phyloP scores from a whole-genome alignment of 1,140 invertebrate genomes.

The Drosophila kurseongensis region DNA sequence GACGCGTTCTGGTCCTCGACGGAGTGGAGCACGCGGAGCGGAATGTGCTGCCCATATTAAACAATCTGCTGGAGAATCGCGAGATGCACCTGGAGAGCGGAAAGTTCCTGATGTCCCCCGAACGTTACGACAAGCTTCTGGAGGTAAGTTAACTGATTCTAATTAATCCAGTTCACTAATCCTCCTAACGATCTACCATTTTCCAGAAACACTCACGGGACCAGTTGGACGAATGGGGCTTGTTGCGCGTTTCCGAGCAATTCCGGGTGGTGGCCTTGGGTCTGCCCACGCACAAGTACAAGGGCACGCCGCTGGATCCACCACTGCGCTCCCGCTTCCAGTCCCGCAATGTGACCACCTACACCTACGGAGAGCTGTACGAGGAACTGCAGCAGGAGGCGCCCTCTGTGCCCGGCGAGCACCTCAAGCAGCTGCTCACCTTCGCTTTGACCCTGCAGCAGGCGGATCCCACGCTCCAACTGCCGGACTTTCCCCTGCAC shows the following conservation, averaged over 20 bases:
- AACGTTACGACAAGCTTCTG: slow-evolving; percentile 95
- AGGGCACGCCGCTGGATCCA: slow-evolving; percentile 97
- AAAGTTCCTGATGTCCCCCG: slow-evolving; percentile 94
- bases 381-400: slow-evolving; percentile 85
- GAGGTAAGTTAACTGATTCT: slow-evolving; percentile 86
- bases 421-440: slow-evolving; percentile 90
- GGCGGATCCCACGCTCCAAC: slow-evolving; percentile 88
- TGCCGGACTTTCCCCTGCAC: slow-evolving; percentile 97
- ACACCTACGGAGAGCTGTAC: slow-evolving; percentile 88
- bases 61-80: slow-evolving; percentile 98
- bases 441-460: slow-evolving; percentile 90
- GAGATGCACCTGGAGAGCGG: slow-evolving; percentile 99
- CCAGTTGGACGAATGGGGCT: slow-evolving; percentile 93
- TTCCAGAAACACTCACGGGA: slow-evolving; percentile 86
- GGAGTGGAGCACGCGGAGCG: slow-evolving; percentile 99
- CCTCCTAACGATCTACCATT: no score
- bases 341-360: slow-evolving; percentile 91
- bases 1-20: slow-evolving; percentile 96
- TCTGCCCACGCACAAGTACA: slow-evolving; percentile 94
- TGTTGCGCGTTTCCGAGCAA: slow-evolving; percentile 95
- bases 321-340: slow-evolving; percentile 98
- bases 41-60: slow-evolving; percentile 98
- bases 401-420: slow-evolving; percentile 86
- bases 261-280: slow-evolving; percentile 97
- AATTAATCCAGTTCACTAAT: no score